Evolutionary conservation across 2,113 vertebrate species (phyloP).

Genomic region (Ciconia stormi): DNA sequence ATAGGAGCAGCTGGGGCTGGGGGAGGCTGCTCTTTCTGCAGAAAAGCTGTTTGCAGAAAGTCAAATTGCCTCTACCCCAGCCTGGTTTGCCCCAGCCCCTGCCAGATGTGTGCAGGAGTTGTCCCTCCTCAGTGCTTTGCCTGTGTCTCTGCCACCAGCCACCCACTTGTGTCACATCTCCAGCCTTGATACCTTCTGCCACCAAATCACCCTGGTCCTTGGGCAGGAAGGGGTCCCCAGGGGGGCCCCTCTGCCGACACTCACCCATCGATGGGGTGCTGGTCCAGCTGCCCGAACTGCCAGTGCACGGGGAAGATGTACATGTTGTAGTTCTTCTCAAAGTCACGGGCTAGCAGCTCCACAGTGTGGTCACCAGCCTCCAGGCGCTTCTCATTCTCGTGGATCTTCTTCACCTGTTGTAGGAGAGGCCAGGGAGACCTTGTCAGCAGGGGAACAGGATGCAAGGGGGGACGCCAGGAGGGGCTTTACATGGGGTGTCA

Average conservation of each 20-base stretch:
- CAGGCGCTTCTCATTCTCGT: slow-evolving; percentile 94
- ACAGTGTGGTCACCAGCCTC: slow-evolving; percentile 90
- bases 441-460: neutral
- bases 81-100: neutral
- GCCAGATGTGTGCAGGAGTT: neutral
- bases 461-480: too few species aligned
- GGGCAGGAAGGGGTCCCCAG: neutral
- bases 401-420: slow-evolving; percentile 94
- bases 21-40: neutral
- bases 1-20: neutral
- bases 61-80: neutral
- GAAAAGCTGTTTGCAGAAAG: neutral
- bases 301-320: slow-evolving; percentile 99
- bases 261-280: slow-evolving; percentile 93
- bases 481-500: neutral
- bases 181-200: neutral
- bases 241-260: neutral
- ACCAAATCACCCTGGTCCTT: neutral
- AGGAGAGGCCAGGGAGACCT: neutral
- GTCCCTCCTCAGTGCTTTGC: neutral
- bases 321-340: slow-evolving; percentile 99
- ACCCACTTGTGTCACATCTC: neutral
- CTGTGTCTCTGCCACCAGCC: neutral
- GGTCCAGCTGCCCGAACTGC: slow-evolving; percentile 98
- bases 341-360: slow-evolving; percentile 95